Evolutionary conservation across 2,113 vertebrate genomes (phyloP).

Genomic region (Takifugu bimaculatus): DNA sequence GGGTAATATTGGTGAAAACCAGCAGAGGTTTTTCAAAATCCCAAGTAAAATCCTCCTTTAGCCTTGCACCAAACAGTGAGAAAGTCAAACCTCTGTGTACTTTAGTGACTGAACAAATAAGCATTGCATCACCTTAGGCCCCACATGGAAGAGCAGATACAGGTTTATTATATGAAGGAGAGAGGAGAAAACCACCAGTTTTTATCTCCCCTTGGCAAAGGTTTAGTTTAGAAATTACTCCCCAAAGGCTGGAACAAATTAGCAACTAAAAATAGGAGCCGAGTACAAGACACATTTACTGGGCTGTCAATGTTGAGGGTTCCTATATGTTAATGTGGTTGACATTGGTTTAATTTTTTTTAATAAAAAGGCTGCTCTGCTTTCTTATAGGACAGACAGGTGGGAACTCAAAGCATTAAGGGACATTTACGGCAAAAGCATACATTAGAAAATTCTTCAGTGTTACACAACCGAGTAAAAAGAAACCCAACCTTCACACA

Average conservation of each 20-base stretch:
- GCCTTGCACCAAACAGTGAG: conserved; percentile 49
- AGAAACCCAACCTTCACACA: conserved; percentile 13
- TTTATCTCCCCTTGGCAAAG: conserved; percentile 32
- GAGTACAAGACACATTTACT: conserved; percentile 17
- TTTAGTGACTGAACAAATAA: conserved; percentile 36
- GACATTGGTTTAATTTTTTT: neutral
- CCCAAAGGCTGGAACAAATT: conserved; percentile 28
- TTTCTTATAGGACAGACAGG: neutral
- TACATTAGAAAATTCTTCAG: conserved; percentile 1
- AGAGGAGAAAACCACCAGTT: conserved; percentile 23
- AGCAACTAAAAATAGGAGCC: conserved; percentile 2
- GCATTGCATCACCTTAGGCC: conserved; percentile 48
- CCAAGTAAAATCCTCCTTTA: conserved; percentile 24
- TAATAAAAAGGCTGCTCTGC: neutral
- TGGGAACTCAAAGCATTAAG: neutral
- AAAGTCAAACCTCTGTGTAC: conserved; percentile 42
- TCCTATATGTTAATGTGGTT: conserved; percentile 5
- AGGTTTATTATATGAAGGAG: conserved; percentile 38
- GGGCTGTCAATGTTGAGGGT: conserved; percentile 1
- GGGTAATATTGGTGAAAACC: too few species aligned
- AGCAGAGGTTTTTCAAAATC: too few species aligned
- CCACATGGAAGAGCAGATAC: conserved; percentile 37
- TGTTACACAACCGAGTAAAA: conserved; percentile 11
- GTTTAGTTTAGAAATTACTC: conserved; percentile 31
- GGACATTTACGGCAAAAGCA: conserved; percentile 1